phyloP scores from a whole-genome alignment of 2,113 vertebrate genomes.

The Thamnaconus septentrionalis region DNA sequence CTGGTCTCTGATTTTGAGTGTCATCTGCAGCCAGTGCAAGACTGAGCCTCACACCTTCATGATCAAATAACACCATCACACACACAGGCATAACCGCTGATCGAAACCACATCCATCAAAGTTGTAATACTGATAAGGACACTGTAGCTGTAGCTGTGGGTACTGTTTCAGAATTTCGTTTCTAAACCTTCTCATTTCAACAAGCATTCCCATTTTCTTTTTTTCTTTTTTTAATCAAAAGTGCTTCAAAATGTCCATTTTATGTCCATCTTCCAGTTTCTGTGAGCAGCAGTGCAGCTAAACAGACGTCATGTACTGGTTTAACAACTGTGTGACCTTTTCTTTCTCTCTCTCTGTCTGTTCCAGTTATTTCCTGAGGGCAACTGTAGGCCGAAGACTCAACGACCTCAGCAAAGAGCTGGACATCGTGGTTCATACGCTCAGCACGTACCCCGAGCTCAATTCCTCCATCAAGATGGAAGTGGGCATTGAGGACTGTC shows the following conservation, averaged over 20 bases:
- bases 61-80: too few species aligned
- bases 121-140: too few species aligned
- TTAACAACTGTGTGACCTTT: background rate
- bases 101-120: too few species aligned
- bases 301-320: background rate
- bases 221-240: too few species aligned
- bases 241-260: background rate
- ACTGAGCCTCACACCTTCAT: too few species aligned
- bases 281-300: background rate
- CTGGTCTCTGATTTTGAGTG: too few species aligned
- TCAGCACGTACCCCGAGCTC: constrained; percentile 91
- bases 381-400: constrained; percentile 87
- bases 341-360: background rate
- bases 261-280: background rate
- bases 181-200: too few species aligned
- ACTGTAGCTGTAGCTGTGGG: too few species aligned
- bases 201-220: too few species aligned
- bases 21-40: too few species aligned
- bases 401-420: constrained; percentile 91
- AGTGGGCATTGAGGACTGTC: constrained; percentile 95
- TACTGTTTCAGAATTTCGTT: too few species aligned
- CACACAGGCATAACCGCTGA: too few species aligned
- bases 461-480: constrained; percentile 99
- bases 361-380: constrained; percentile 90
- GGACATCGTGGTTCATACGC: constrained; percentile 93